Percentiles rank a stretch among this genome's conserved stretches.
These are phyloP conservation scores for Drosophila limbata DNA, from an alignment of 2,888 invertebrate genomes.

Conservation along the genomic window DNA sequence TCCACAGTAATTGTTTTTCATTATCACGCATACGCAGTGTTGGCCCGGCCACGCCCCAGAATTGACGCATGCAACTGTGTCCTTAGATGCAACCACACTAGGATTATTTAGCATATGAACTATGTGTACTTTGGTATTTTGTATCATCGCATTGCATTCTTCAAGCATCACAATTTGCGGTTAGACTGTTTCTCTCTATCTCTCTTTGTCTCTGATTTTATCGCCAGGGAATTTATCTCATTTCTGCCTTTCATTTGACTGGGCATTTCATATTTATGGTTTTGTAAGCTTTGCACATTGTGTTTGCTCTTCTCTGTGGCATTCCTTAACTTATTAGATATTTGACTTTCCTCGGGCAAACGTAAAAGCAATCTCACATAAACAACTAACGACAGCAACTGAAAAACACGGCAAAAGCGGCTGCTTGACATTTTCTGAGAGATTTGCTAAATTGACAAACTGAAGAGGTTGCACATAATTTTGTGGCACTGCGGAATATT, in stretches of 20 bases:
- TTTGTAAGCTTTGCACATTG: conserved; percentile 13
- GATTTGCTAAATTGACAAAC: conserved; percentile 24
- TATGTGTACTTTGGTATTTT: background rate
- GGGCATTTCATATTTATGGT: conserved; percentile 42
- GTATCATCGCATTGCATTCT: conserved; percentile 8
- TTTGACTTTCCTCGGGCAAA: conserved; percentile 24
- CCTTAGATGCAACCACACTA: conserved; percentile 5
- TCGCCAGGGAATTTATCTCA: conserved; percentile 32
- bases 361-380: conserved; percentile 6
- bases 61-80: background rate
- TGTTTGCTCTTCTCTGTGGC: conserved; percentile 10
- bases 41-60: conserved; percentile 17
- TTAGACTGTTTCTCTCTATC: background rate
- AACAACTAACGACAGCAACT: background rate
- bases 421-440: conserved; percentile 22
- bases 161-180: conserved; percentile 17
- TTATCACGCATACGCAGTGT: conserved; percentile 41
- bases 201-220: conserved; percentile 29
- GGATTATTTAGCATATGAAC: conserved; percentile 7
- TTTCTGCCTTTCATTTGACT: conserved; percentile 32
- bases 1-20: conserved; percentile 1
- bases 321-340: conserved; percentile 20
- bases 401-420: background rate
- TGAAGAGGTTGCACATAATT: conserved; percentile 18
- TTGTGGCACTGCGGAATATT: conserved; percentile 2